phyloP scores from a whole-genome alignment of 2,888 invertebrate genomes.

The Phasia obesa region DNA sequence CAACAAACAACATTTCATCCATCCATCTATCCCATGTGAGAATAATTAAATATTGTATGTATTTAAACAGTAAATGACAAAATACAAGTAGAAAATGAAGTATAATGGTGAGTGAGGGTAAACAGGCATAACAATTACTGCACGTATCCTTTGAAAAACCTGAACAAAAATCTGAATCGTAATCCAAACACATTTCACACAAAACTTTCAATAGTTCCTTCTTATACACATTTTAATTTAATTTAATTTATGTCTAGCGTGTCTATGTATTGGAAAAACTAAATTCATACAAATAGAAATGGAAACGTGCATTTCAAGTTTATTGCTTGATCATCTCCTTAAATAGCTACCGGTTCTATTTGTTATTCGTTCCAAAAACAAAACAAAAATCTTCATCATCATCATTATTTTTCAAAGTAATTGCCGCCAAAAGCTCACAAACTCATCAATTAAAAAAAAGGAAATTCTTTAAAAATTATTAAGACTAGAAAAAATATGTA shows the following conservation, averaged over 20 bases:
- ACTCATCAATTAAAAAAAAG: conserved; percentile 51
- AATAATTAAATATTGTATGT: conserved; percentile 51
- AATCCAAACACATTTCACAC: conserved; percentile 33
- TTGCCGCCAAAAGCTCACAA: conserved; percentile 50
- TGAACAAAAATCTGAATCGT: neutral
- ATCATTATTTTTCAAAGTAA: conserved; percentile 48
- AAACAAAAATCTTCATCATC: neutral
- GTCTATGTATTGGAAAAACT: conserved; percentile 15
- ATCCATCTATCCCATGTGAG: conserved; percentile 58
- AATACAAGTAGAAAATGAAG: conserved; percentile 40
- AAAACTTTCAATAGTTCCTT: conserved; percentile 36
- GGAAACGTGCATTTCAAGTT: conserved; percentile 69
- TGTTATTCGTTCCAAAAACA: conserved; percentile 14
- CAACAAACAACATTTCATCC: neutral
- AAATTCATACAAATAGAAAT: neutral
- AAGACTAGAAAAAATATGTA: too few relatives aligned
- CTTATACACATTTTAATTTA: too few relatives aligned
- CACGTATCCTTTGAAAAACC: conserved; percentile 50
- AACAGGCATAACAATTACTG: conserved; percentile 55
- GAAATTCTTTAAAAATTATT: too few relatives aligned
- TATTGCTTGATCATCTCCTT: conserved; percentile 61
- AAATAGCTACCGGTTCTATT: conserved; percentile 67
- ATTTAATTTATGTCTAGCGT: neutral
- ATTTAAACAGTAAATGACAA: conserved; percentile 50
- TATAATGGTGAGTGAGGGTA: conserved; percentile 46